phyloP scores from a whole-genome alignment of 1,140 invertebrate species.

The Trypoxylus dichotomus region DNA sequence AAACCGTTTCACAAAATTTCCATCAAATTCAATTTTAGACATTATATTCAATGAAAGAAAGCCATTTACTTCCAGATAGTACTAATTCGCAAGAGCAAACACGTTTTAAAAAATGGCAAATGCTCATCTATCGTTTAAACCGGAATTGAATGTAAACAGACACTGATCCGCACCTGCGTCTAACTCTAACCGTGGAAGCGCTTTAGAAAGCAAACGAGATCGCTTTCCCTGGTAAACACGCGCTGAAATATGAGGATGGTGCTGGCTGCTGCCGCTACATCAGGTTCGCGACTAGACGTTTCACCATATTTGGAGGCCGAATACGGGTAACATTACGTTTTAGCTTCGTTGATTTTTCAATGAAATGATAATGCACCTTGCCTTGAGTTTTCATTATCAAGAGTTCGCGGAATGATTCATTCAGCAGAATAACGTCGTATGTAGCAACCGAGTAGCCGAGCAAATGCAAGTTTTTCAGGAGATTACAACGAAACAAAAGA shows the following conservation, averaged over 20 bases:
- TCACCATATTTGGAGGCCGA: neutral
- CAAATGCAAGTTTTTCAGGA: neutral
- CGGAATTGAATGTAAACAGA: too few relatives aligned
- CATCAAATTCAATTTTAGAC: too few relatives aligned
- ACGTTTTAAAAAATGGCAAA: neutral
- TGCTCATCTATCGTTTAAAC: neutral
- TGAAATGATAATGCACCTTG: conserved; percentile 19
- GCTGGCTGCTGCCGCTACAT: neutral
- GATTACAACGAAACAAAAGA: neutral
- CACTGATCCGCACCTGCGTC: too few relatives aligned
- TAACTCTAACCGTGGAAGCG: neutral
- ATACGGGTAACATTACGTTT: neutral
- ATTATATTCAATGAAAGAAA: too few relatives aligned
- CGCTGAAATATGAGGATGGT: conserved; percentile 16
- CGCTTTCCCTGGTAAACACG: neutral
- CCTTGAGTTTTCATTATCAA: neutral
- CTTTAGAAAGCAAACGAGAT: conserved; percentile 7
- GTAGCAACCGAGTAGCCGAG: neutral
- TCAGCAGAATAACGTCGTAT: neutral
- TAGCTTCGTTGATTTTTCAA: neutral
- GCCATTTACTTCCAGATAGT: too few relatives aligned
- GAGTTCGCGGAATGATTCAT: conserved; percentile 14
- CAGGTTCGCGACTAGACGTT: conserved; percentile 7
- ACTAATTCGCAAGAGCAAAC: too few relatives aligned
- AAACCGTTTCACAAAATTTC: too few relatives aligned